These are phyloP conservation scores for Drosophila histrio DNA, from an alignment of 2,888 invertebrate species.

Conservation along the genomic window DNA sequence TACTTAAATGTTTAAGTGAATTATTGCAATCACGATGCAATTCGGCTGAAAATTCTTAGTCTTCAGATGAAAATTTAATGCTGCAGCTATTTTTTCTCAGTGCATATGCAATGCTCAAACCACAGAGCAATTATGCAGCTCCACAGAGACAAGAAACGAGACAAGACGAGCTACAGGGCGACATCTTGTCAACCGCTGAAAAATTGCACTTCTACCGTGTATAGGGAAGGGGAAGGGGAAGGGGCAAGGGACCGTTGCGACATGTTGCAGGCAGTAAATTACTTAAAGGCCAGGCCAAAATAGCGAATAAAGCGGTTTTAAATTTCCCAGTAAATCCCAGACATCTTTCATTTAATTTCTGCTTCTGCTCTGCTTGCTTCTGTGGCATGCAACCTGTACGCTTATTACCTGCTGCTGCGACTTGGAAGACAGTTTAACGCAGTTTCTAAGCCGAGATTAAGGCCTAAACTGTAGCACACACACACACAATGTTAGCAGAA, in stretches of 20 bases:
- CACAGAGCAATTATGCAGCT: conserved; percentile 77
- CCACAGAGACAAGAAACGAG: conserved; percentile 24
- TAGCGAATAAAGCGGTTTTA: conserved; percentile 35
- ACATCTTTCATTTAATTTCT: neutral
- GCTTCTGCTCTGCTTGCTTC: neutral
- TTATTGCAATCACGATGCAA: too few relatives aligned
- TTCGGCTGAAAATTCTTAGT: too few relatives aligned
- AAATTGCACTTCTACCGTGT: conserved; percentile 56
- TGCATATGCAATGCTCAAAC: conserved; percentile 61
- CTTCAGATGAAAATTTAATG: too few relatives aligned
- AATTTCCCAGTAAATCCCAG: conserved; percentile 24
- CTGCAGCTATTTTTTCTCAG: too few relatives aligned
- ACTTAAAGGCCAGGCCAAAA: conserved; percentile 63
- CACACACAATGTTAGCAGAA: neutral
- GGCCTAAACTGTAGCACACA: neutral
- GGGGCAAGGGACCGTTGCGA: conserved; percentile 2
- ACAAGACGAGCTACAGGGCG: conserved; percentile 31
- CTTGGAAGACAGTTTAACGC: conserved; percentile 9
- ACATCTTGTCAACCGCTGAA: conserved; percentile 76
- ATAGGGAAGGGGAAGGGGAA: neutral
- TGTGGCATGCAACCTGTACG: neutral
- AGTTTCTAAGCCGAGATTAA: conserved; percentile 4
- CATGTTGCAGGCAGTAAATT: conserved; percentile 63
- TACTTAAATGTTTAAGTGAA: too few relatives aligned
- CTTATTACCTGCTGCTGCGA: conserved; percentile 13